Conservation (phyloP, 2,797 vertebrate species). For the Sibirionetta formosa region DNA sequence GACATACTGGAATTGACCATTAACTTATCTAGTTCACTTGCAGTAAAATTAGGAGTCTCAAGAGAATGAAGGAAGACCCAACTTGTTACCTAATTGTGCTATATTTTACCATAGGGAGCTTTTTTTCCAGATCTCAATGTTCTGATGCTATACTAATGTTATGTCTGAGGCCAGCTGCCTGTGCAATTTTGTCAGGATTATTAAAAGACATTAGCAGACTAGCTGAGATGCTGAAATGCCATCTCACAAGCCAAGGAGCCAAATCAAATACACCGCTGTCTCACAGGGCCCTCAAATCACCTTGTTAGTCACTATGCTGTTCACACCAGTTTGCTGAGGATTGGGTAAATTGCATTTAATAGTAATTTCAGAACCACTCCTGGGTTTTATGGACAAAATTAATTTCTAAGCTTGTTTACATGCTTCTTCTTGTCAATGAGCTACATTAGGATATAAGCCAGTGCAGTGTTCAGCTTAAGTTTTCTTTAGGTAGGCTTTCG, state of each 20-base stretch:
- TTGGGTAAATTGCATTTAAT: not conserved
- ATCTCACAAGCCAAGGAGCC: slow-evolving; percentile 1
- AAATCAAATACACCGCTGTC: not conserved
- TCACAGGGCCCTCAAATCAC: not conserved
- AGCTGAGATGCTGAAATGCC: not conserved
- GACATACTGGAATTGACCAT: not conserved
- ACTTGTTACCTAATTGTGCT: not conserved
- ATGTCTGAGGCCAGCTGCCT: slow-evolving; percentile 7
- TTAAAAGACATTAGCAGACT: slow-evolving; percentile 36
- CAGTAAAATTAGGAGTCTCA: not conserved
- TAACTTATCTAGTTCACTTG: not conserved
- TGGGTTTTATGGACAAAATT: slow-evolving; percentile 5
- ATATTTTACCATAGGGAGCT: not conserved
- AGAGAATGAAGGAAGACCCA: not conserved
- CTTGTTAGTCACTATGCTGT: not conserved
- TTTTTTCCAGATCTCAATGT: not conserved
- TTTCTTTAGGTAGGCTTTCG: not conserved
- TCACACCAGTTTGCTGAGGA: not conserved
- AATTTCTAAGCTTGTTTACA: not conserved
- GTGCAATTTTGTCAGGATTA: slow-evolving; percentile 36
- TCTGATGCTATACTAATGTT: not conserved
- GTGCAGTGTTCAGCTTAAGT: not conserved
- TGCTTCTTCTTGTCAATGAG: not conserved
- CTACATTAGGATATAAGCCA: not conserved
- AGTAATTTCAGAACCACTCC: not conserved